These are phyloP conservation scores for Motacilla tschutschensis DNA, from an alignment of 2,113 vertebrate species.

Conservation along the genomic window DNA sequence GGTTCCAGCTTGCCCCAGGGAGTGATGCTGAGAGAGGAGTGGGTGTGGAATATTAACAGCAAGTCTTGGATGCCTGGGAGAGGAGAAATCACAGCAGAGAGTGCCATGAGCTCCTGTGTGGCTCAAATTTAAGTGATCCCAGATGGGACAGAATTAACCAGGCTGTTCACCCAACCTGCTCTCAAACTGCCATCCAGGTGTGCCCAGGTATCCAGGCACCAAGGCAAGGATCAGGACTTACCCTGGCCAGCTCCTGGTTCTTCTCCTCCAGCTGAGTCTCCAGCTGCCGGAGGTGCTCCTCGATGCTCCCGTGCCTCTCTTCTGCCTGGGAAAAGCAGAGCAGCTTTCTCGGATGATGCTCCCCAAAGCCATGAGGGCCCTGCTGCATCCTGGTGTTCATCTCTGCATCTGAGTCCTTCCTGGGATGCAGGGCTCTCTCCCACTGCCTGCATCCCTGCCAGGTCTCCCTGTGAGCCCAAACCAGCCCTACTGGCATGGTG, in stretches of 20 bases:
- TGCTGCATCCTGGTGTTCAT: background rate
- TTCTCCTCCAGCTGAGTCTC: conserved; percentile 95
- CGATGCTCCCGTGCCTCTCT: conserved; percentile 92
- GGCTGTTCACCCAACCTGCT: background rate
- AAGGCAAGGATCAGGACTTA: conserved; percentile 57
- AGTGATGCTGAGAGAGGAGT: background rate
- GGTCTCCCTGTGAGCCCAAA: background rate
- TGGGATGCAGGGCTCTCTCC: background rate
- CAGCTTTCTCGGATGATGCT: background rate
- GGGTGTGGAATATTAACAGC: background rate
- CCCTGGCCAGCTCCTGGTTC: conserved; percentile 94
- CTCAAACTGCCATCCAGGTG: background rate
- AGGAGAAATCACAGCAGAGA: background rate
- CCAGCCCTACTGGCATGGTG: background rate
- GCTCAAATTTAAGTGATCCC: background rate
- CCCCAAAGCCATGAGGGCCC: background rate
- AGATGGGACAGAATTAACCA: background rate
- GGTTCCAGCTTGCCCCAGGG: background rate
- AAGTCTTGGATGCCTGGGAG: background rate
- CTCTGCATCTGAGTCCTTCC: background rate
- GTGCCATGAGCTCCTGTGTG: background rate
- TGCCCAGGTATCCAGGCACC: background rate
- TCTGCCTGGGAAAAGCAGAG: conserved; percentile 83
- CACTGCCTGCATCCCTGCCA: background rate
- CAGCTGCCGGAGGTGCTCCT: conserved; percentile 92